These are phyloP conservation scores for Lymantria dispar DNA, from an alignment of 2,888 invertebrate species.

Conservation along the genomic window DNA sequence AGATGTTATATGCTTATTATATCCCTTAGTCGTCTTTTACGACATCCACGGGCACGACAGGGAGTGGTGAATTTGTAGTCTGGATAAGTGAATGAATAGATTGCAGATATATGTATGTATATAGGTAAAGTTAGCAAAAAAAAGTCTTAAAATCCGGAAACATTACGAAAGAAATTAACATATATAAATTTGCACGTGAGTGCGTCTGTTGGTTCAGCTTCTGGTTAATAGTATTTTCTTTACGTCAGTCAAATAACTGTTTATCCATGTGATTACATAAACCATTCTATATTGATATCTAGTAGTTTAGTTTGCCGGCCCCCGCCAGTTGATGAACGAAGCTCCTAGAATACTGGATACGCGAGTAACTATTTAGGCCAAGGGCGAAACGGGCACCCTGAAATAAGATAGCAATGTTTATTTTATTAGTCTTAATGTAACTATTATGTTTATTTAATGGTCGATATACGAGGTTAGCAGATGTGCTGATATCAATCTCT, in stretches of 20 bases:
- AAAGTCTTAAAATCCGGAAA: too few relatives aligned
- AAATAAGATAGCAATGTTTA: constrained; percentile 20
- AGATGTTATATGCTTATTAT: too few relatives aligned
- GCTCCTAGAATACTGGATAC: constrained; percentile 25
- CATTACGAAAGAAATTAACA: too few relatives aligned
- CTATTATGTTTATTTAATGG: background rate
- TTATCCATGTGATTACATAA: constrained; percentile 14
- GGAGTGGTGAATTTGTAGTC: too few relatives aligned
- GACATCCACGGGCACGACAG: too few relatives aligned
- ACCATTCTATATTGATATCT: constrained; percentile 31
- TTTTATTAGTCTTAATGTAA: constrained; percentile 18
- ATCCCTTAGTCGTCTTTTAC: too few relatives aligned
- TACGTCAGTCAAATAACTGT: constrained; percentile 8
- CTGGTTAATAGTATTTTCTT: background rate
- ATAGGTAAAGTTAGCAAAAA: too few relatives aligned
- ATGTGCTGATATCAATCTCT: background rate
- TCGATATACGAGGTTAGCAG: background rate
- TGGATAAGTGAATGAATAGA: too few relatives aligned
- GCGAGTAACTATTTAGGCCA: constrained; percentile 34
- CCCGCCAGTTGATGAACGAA: constrained; percentile 12
- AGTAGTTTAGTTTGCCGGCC: constrained; percentile 8
- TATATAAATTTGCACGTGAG: background rate
- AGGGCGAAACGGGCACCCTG: constrained; percentile 26
- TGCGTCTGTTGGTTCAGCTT: background rate
- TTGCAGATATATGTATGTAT: too few relatives aligned